Percentiles rank a stretch among this genome's conserved stretches.
phyloP scores from a whole-genome alignment of 2,888 invertebrate species.

The Melanostoma scalare region DNA sequence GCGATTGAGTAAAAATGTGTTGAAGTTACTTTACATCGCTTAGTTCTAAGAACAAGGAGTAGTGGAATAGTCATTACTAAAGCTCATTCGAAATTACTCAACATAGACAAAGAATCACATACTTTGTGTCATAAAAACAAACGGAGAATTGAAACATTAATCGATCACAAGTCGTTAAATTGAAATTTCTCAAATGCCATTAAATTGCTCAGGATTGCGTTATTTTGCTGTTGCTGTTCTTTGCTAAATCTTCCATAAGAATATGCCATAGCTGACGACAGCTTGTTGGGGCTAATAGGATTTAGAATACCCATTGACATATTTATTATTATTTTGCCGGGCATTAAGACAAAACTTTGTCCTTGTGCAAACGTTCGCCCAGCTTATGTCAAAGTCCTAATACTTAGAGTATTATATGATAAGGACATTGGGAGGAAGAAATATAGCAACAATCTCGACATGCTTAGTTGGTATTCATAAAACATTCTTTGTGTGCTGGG shows the following conservation, averaged over 20 bases:
- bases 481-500: constrained; percentile 28
- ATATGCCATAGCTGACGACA: background rate
- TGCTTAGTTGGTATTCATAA: constrained; percentile 58
- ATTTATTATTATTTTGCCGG: constrained; percentile 45
- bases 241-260: background rate
- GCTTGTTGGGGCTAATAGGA: constrained; percentile 22
- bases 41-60: too few relatives aligned
- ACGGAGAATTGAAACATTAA: too few relatives aligned
- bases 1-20: too few relatives aligned
- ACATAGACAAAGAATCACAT: too few relatives aligned
- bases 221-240: too few relatives aligned
- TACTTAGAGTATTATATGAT: background rate
- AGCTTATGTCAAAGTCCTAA: background rate
- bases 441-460: background rate
- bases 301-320: constrained; percentile 55
- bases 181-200: background rate
- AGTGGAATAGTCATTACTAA: too few relatives aligned
- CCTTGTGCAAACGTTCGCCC: constrained; percentile 3
- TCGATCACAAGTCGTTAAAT: too few relatives aligned
- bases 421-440: background rate
- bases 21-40: too few relatives aligned
- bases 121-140: too few relatives aligned
- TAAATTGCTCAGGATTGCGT: background rate
- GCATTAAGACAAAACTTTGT: constrained; percentile 34
- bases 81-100: too few relatives aligned